Conservation (phyloP, 2,888 invertebrate species). For the Leptopilina myrica region DNA sequence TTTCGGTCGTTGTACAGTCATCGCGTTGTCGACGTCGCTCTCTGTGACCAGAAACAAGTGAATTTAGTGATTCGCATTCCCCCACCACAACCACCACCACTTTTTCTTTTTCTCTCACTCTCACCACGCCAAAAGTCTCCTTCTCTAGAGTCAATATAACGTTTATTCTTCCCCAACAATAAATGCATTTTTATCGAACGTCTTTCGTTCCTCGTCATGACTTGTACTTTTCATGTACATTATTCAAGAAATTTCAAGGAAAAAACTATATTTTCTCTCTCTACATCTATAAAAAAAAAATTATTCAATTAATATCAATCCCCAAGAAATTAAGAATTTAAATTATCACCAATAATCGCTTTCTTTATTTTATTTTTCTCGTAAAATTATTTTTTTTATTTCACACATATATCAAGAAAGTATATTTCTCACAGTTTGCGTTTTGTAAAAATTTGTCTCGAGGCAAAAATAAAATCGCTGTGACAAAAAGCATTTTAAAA, state of each 20-base stretch:
- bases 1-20: constrained; percentile 65
- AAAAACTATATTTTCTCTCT: not conserved
- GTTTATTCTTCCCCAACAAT: constrained; percentile 35
- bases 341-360: not conserved
- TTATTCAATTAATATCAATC: too few relatives aligned
- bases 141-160: constrained; percentile 39
- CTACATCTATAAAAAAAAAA: too few relatives aligned
- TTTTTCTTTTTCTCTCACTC: too few relatives aligned
- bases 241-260: not conserved
- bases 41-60: constrained; percentile 68
- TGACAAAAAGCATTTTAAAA: not conserved
- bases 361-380: not conserved
- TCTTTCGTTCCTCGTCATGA: not conserved
- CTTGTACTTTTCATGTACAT: not conserved
- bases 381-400: constrained; percentile 15
- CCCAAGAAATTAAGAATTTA: not conserved
- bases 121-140: constrained; percentile 38
- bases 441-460: not conserved
- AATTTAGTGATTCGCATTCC: constrained; percentile 55
- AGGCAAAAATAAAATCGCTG: not conserved
- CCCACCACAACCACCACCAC: constrained; percentile 48
- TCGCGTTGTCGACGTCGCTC: constrained; percentile 78
- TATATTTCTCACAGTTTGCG: not conserved
- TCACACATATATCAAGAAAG: not conserved
- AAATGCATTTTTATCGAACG: not conserved